Evolutionary conservation across 2,113 vertebrate genomes (phyloP).

Genomic region (Lathamus discolor): DNA sequence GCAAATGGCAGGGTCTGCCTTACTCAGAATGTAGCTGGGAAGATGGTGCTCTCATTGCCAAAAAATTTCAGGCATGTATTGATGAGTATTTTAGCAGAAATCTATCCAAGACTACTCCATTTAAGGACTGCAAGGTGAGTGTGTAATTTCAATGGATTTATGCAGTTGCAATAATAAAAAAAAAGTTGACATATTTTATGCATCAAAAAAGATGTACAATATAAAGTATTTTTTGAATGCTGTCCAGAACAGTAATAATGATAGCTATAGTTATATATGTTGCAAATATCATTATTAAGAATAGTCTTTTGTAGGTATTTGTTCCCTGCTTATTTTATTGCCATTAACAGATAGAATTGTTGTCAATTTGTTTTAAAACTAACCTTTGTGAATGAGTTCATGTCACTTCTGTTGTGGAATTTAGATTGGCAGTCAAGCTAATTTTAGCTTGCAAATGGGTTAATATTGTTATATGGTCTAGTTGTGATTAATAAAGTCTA

Average conservation of each 20-base stretch:
- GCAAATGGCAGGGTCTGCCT: constrained; percentile 95
- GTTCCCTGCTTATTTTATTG: not conserved
- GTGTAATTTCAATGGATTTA: not conserved
- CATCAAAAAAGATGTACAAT: not conserved
- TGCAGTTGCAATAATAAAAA: not conserved
- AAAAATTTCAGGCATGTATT: constrained; percentile 91
- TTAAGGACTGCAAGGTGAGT: constrained; percentile 92
- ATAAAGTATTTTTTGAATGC: not conserved
- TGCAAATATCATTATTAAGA: not conserved
- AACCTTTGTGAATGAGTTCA: constrained; percentile 2
- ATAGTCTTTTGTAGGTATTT: not conserved
- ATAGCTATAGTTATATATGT: not conserved
- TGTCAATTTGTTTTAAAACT: constrained; percentile 22
- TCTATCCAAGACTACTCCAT: constrained; percentile 93
- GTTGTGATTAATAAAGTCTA: not conserved
- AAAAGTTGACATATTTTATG: not conserved
- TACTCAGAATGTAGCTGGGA: constrained; percentile 99
- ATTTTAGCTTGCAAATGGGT: constrained; percentile 9
- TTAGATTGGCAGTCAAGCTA: not conserved
- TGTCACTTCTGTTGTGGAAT: not conserved
- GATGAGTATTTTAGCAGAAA: constrained; percentile 93
- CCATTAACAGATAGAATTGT: not conserved
- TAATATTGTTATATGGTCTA: not conserved
- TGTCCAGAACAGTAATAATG: not conserved
- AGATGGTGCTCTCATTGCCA: constrained; percentile 90